Evolutionary conservation across 2,113 vertebrate species (phyloP).

Genomic region (Grammomys surdaster): DNA sequence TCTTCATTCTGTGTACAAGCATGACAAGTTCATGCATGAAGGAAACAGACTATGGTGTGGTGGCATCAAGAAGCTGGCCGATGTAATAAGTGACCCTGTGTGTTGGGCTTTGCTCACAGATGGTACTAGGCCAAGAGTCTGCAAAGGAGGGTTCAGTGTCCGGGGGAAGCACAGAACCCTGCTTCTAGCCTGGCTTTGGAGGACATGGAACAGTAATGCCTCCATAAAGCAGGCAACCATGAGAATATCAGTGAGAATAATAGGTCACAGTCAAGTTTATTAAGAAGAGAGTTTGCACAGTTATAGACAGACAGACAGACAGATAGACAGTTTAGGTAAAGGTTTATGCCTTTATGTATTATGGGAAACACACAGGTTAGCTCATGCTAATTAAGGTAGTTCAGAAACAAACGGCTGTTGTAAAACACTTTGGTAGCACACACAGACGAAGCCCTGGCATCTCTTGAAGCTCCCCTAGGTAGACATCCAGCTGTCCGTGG

Average conservation of each 20-base stretch:
- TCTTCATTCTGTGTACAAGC: not conserved
- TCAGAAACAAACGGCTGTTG: not conserved
- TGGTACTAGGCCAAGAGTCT: too few species aligned
- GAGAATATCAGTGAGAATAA: not conserved
- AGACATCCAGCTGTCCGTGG: fast-evolving
- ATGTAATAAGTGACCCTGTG: too few species aligned
- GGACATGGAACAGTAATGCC: not conserved
- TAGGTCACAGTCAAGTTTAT: not conserved
- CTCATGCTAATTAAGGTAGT: fast-evolving
- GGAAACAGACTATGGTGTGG: too few species aligned
- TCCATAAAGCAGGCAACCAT: not conserved
- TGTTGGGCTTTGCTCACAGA: not conserved
- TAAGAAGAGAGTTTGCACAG: not conserved
- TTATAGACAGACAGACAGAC: not conserved
- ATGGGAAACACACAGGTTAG: not conserved
- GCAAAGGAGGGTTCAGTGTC: fast-evolving
- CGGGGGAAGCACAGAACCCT: fast-evolving
- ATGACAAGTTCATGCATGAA: not conserved
- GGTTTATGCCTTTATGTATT: not conserved
- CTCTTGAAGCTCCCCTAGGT: too few species aligned
- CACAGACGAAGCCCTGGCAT: too few species aligned
- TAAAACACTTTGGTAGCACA: not conserved
- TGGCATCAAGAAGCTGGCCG: not conserved
- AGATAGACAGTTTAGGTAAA: not conserved
- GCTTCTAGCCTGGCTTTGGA: not conserved